A percentile compares a stretch with the other conserved stretches of the same genome.
phyloP scores from a whole-genome alignment of 2,113 vertebrate genomes.

The Cnemophilus loriae region DNA sequence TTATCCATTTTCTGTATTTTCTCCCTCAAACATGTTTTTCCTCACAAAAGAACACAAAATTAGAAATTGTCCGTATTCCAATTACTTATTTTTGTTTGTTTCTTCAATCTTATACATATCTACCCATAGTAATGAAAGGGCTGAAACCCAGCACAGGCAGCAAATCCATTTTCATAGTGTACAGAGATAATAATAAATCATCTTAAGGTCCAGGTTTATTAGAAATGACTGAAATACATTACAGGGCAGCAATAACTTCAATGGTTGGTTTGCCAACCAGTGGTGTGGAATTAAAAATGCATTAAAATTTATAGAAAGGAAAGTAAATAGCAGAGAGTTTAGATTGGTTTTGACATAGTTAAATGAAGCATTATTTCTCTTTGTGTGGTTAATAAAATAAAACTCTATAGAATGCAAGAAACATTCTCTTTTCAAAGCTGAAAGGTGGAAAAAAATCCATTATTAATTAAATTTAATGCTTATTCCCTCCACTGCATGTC shows the following conservation, averaged over 20 bases:
- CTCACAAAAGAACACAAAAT: neutral
- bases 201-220: slow-evolving; percentile 63
- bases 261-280: slow-evolving; percentile 68
- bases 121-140: slow-evolving; percentile 10
- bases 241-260: slow-evolving; percentile 44
- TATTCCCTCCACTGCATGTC: neutral
- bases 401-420: slow-evolving; percentile 23
- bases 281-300: slow-evolving; percentile 70
- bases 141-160: neutral
- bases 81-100: slow-evolving; percentile 1
- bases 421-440: slow-evolving; percentile 34
- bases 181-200: slow-evolving; percentile 60
- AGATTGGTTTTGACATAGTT: slow-evolving; percentile 68
- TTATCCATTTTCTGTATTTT: neutral
- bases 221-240: slow-evolving; percentile 69
- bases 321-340: slow-evolving; percentile 63
- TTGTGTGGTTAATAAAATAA: slow-evolving; percentile 63
- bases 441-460: slow-evolving; percentile 14
- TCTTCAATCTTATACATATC: neutral
- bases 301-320: slow-evolving; percentile 69
- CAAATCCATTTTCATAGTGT: slow-evolving; percentile 30
- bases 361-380: slow-evolving; percentile 65
- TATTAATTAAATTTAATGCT: slow-evolving; percentile 48
- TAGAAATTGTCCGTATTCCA: neutral
- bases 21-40: neutral